phyloP scores from a whole-genome alignment of 1,140 invertebrate species.

The Liolophura sinensis region DNA sequence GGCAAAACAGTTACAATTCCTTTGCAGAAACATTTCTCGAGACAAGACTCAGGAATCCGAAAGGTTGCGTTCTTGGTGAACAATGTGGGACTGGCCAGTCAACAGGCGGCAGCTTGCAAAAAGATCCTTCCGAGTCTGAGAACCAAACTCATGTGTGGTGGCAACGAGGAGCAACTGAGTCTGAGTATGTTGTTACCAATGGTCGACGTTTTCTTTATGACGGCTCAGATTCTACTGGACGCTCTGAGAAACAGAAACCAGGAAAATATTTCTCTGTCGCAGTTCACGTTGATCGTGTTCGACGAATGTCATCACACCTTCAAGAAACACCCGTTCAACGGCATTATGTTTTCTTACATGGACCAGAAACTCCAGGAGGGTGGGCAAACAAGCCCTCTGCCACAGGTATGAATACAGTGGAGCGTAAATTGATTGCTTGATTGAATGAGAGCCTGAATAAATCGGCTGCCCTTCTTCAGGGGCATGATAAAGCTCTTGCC shows the following conservation, averaged over 20 bases:
- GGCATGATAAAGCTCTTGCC: too few species aligned
- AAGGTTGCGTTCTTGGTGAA: slow-evolving; percentile 52
- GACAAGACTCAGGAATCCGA: slow-evolving; percentile 10
- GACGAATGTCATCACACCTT: slow-evolving; percentile 58
- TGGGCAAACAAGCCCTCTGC: too few species aligned
- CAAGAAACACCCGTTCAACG: slow-evolving; percentile 50
- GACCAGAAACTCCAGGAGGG: slow-evolving; percentile 27
- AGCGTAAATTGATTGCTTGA: too few species aligned
- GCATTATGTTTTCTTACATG: slow-evolving; percentile 50
- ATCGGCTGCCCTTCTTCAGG: too few species aligned
- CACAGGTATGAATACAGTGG: too few species aligned
- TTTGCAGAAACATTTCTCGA: slow-evolving; percentile 33
- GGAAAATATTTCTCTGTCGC: slow-evolving; percentile 23
- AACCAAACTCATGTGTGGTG: slow-evolving; percentile 16
- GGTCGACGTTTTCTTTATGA: slow-evolving; percentile 46
- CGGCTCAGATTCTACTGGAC: slow-evolving; percentile 54
- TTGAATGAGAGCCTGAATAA: too few species aligned
- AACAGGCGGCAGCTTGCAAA: slow-evolving; percentile 41
- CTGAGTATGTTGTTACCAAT: slow-evolving; percentile 2
- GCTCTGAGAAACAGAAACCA: slow-evolving; percentile 32
- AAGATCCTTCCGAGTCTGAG: slow-evolving; percentile 24
- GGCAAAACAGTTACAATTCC: too few species aligned
- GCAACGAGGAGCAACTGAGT: slow-evolving; percentile 5
- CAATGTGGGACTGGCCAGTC: slow-evolving; percentile 44
- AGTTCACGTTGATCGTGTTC: slow-evolving; percentile 49